phyloP scores from a whole-genome alignment of 1,140 invertebrate genomes.

The Dendrolimus kikuchii region DNA sequence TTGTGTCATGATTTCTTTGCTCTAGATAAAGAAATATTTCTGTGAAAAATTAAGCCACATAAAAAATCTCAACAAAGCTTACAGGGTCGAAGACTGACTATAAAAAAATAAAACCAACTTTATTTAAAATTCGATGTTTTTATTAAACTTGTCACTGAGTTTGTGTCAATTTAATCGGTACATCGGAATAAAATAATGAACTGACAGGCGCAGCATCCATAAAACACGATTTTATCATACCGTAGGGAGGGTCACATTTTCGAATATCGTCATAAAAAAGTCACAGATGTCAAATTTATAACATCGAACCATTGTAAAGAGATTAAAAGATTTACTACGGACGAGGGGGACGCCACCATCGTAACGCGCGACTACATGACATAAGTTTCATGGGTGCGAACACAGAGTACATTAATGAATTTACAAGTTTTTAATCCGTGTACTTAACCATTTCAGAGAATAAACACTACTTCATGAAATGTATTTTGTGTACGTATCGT shows the following conservation, averaged over 20 bases:
- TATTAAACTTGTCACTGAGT: slow-evolving; percentile 14
- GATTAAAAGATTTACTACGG: slow-evolving; percentile 69
- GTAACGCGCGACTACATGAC: slow-evolving; percentile 24
- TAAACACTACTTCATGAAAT: too few relatives aligned
- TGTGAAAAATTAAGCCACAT: too few relatives aligned
- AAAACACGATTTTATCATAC: slow-evolving; percentile 70
- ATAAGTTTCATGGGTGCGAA: slow-evolving; percentile 29
- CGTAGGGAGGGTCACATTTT: slow-evolving; percentile 65
- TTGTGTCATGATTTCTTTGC: too few relatives aligned
- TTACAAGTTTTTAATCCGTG: too few relatives aligned
- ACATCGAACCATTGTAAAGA: slow-evolving; percentile 66
- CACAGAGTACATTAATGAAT: slow-evolving; percentile 28
- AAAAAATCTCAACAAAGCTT: too few relatives aligned
- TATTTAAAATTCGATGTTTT: not conserved
- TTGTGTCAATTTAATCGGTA: slow-evolving; percentile 54
- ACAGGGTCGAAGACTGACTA: too few relatives aligned
- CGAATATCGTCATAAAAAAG: slow-evolving; percentile 71
- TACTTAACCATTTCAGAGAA: too few relatives aligned
- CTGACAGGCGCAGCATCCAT: slow-evolving; percentile 49
- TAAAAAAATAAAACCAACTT: too few relatives aligned
- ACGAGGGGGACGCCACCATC: slow-evolving; percentile 27
- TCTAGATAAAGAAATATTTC: too few relatives aligned
- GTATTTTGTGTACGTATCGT: too few relatives aligned
- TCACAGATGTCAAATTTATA: slow-evolving; percentile 72
- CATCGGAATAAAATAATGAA: slow-evolving; percentile 65